Evolutionary conservation across 2,113 vertebrate species (phyloP).

Genomic region (Alligator mississippiensis): DNA sequence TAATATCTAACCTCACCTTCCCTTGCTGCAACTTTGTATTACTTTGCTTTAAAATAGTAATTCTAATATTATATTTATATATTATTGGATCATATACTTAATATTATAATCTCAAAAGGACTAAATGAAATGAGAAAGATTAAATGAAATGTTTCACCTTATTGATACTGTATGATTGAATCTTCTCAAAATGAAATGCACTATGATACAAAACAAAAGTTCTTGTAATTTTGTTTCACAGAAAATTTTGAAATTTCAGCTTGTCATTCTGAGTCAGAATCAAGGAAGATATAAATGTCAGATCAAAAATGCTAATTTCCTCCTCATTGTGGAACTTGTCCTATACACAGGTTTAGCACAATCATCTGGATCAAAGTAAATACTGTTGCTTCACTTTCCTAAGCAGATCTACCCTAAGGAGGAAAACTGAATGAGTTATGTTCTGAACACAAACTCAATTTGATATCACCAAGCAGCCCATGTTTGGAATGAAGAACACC

Average conservation of each 20-base stretch:
- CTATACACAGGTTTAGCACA: background rate
- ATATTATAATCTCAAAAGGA: no score
- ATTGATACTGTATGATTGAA: background rate
- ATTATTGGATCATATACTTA: no score
- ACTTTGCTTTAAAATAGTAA: background rate
- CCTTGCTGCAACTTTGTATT: no score
- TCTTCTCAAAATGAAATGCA: background rate
- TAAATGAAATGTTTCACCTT: background rate
- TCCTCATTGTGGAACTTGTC: background rate
- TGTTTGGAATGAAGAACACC: background rate
- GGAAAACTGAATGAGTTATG: background rate
- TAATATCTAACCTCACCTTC: no score
- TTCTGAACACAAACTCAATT: background rate
- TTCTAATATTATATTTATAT: background rate
- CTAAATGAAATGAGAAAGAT: background rate
- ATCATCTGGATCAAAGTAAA: background rate
- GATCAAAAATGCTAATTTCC: background rate
- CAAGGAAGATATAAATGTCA: rapidly evolving
- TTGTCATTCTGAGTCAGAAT: background rate
- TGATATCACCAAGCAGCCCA: background rate
- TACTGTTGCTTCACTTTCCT: background rate
- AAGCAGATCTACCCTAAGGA: background rate
- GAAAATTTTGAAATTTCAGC: background rate
- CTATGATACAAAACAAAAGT: background rate
- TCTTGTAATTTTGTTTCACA: background rate